Evolutionary conservation across 2,113 vertebrate genomes (phyloP).

Genomic region (Columba livia): DNA sequence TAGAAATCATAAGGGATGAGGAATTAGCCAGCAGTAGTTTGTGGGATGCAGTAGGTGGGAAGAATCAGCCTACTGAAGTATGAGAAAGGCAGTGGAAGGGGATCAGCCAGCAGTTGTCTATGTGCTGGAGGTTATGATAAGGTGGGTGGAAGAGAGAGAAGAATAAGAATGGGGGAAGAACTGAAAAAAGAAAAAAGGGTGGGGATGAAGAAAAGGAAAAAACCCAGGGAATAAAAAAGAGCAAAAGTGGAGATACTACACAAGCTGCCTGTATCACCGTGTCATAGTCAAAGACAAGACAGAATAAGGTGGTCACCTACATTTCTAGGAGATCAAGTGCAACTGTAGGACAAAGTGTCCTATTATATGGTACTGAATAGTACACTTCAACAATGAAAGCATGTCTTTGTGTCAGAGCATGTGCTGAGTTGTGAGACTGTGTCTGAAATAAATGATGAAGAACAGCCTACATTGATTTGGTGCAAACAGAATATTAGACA

Average conservation of each 20-base stretch:
- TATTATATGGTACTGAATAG: not conserved
- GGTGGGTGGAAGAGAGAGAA: not conserved
- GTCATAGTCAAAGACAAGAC: not conserved
- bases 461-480: not conserved
- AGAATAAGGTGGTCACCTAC: not conserved
- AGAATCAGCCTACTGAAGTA: not conserved
- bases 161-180: not conserved
- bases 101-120: not conserved
- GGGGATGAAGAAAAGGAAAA: not conserved
- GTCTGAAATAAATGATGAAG: not conserved
- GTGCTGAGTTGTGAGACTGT: not conserved
- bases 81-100: conserved; percentile 8
- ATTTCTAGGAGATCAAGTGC: not conserved
- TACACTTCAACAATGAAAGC: not conserved
- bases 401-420: not conserved
- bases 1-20: not conserved
- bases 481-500: not conserved
- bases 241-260: not conserved
- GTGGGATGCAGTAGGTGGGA: conserved; percentile 1
- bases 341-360: not conserved
- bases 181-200: too few relatives aligned
- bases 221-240: not conserved
- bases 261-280: not conserved
- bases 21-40: conserved; percentile 19
- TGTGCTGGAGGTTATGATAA: conserved; percentile 12